Conservation (phyloP, 2,797 vertebrate species). For the Pseudochromis fuscus region DNA sequence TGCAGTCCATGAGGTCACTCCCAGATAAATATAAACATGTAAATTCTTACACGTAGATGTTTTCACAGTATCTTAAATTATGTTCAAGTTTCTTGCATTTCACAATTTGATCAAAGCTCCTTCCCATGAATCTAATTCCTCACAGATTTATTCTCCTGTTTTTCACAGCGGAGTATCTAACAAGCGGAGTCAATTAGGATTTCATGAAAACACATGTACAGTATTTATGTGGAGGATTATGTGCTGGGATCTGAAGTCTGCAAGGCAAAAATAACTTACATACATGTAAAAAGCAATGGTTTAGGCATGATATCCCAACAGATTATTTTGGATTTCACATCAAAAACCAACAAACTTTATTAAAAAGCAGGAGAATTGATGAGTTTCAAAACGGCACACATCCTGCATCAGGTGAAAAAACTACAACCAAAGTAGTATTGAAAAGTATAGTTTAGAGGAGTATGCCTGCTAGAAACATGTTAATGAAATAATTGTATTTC, state of each 20-base stretch:
- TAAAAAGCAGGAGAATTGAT: not conserved
- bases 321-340: not conserved
- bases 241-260: conserved; percentile 10
- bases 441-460: not conserved
- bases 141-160: conserved; percentile 16
- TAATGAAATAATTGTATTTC: not conserved
- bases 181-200: conserved; percentile 56
- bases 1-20: accelerated
- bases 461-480: not conserved
- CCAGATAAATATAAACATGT: not conserved
- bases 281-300: not conserved
- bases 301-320: not conserved
- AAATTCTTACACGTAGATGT: too few species aligned
- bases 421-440: not conserved
- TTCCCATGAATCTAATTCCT: conserved; percentile 51
- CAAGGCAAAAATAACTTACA: conserved; percentile 2
- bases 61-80: not conserved
- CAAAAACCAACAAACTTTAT: conserved; percentile 7
- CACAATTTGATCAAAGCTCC: conserved; percentile 42
- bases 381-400: conserved; percentile 1
- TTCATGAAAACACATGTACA: conserved; percentile 54
- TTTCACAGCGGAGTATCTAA: conserved; percentile 20
- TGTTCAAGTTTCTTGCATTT: conserved; percentile 25
- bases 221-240: conserved; percentile 29
- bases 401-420: not conserved